Percentiles rank a stretch among this genome's conserved stretches.
Evolutionary conservation across 2,113 vertebrate genomes (phyloP).

Genomic region (Siniperca chuatsi): DNA sequence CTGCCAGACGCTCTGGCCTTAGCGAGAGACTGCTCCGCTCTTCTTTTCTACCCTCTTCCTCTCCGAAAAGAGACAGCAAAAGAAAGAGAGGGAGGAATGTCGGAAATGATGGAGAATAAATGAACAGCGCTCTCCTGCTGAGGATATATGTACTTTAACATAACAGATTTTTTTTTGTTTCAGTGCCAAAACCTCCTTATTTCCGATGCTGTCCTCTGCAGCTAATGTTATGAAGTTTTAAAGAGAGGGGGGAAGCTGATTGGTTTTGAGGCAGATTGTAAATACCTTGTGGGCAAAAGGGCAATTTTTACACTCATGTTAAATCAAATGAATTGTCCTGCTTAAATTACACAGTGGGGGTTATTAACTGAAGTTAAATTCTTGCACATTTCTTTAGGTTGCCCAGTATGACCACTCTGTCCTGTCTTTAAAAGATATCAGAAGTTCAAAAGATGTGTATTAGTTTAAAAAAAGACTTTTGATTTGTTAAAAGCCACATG

Average conservation of each 20-base stretch:
- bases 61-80: conserved; percentile 29
- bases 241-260: conserved; percentile 36
- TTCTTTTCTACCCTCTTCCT: conserved; percentile 46
- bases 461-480: conserved; percentile 17
- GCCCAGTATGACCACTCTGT: conserved; percentile 37
- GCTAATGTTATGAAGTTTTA: conserved; percentile 63
- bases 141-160: conserved; percentile 60
- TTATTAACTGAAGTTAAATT: conserved; percentile 54
- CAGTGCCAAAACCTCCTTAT: conserved; percentile 76
- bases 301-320: conserved; percentile 46
- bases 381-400: conserved; percentile 65
- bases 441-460: conserved; percentile 28
- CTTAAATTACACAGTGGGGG: conserved; percentile 50
- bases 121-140: conserved; percentile 59
- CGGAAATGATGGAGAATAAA: conserved; percentile 56
- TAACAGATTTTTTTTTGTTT: conserved; percentile 57
- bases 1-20: conserved; percentile 79
- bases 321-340: conserved; percentile 59
- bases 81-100: conserved; percentile 43
- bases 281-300: conserved; percentile 72
- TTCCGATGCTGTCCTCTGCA: conserved; percentile 51
- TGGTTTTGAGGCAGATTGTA: conserved; percentile 67
- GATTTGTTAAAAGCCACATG: conserved; percentile 47
- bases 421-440: conserved; percentile 55
- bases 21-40: conserved; percentile 66